Evolutionary conservation across 1,140 invertebrate species (phyloP), one percentile per base, ranked within the genome.

Genomic region (Acromyrmex charruanus): DNA sequence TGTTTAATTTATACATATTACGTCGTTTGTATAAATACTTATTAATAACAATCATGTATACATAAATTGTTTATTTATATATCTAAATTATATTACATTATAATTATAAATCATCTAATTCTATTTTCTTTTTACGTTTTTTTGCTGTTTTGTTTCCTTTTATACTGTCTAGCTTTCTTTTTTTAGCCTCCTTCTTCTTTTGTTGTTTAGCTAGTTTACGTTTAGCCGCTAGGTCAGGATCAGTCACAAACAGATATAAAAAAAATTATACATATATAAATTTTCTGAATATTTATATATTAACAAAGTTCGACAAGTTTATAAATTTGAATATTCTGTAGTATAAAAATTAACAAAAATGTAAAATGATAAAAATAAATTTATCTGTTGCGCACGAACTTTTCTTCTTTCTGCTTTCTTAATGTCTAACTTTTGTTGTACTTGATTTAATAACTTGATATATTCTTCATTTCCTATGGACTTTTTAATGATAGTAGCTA

Each of bases 191-290:
- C 91, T 97, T 97, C 90, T 98, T 98, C 91, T 97, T 97, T 84
- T 97, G 96, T 89, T 98, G 97, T 85, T 97, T 96, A 68, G 97
- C 96, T 6, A 98, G 96, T 95, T 98, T 98, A 92, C 97, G 97
- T 92, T 97, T 97, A 0, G 97, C 97, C 44, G 97, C 97, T 87
- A 96, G 95, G 90, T 98, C 97, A 35, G 98, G 98, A 95, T 98
- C 96, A 1, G 96, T 96, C 0, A 98, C 96, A 91, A 96, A 96
- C 94, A 97, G 95, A 9, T 95, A 94, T 44, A 94, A 81, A 87
- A 95, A 86, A 12, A 68, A 84, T 68, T 35, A 65, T 39, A 2
- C 18, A 80, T 75, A 74, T 69, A 82, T 72, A 65, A 87, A 74
- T 59, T 25, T 31, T 65, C 4, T 12, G 18, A 39, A 7, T 1